Conservation (phyloP, 1,140 invertebrate species). For the Drosophila repletoides region DNA sequence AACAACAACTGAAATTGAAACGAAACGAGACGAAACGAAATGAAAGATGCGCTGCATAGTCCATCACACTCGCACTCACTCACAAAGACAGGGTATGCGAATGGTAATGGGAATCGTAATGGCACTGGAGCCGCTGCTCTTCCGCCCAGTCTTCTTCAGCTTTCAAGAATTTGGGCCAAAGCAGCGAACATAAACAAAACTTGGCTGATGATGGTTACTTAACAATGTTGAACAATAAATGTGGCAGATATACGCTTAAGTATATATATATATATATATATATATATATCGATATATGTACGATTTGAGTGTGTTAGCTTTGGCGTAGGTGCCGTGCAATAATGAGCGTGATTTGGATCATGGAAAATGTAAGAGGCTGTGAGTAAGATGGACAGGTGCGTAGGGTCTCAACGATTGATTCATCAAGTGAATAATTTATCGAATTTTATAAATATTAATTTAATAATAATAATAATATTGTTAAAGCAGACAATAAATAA, state of each 20-base stretch:
- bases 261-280: constrained; percentile 9
- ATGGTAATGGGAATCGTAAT: constrained; percentile 39
- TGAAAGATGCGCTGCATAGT: constrained; percentile 38
- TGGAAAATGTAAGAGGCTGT: background rate
- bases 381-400: constrained; percentile 37
- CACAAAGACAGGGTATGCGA: constrained; percentile 37
- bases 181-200: constrained; percentile 69
- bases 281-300: background rate
- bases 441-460: background rate
- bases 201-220: constrained; percentile 70
- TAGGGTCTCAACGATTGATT: constrained; percentile 31
- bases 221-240: constrained; percentile 69
- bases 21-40: too few species aligned
- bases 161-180: constrained; percentile 74
- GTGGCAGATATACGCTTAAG: constrained; percentile 19
- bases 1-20: constrained; percentile 38
- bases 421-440: constrained; percentile 13
- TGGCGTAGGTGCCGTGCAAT: constrained; percentile 47
- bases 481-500: too few species aligned
- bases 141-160: constrained; percentile 23
- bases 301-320: constrained; percentile 14
- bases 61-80: constrained; percentile 49
- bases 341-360: constrained; percentile 1
- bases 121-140: constrained; percentile 2
- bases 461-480: background rate